Evolutionary conservation across 2,113 vertebrate genomes (phyloP).

Genomic region (Psophia crepitans): DNA sequence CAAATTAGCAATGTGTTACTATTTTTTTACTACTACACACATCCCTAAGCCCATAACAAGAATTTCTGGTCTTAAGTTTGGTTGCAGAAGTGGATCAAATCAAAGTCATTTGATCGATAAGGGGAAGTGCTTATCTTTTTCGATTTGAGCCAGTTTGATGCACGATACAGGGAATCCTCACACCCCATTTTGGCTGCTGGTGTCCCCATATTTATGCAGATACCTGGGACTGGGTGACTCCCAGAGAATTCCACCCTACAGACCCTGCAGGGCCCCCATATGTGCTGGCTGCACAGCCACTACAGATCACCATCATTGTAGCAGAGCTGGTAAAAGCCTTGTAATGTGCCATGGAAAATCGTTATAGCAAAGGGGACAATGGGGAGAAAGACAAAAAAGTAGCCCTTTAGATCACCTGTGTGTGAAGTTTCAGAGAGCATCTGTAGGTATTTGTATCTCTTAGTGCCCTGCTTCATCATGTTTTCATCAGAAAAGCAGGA

Average conservation of each 20-base stretch:
- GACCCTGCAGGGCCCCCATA: too few species aligned
- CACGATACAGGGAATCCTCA: neutral
- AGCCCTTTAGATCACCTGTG: neutral
- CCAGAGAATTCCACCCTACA: neutral
- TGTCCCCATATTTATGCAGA: neutral
- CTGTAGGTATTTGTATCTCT: neutral
- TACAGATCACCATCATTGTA: accelerated
- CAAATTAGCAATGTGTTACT: neutral
- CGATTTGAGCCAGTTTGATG: neutral
- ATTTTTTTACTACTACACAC: neutral
- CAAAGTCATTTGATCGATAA: accelerated
- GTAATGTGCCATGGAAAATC: neutral
- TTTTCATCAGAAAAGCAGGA: neutral
- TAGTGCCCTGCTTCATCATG: neutral
- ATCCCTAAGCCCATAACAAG: neutral
- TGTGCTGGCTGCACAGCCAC: accelerated
- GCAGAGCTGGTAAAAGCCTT: neutral
- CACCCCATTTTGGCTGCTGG: neutral
- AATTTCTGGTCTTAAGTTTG: neutral
- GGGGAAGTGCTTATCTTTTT: neutral
- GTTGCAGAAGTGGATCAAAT: neutral
- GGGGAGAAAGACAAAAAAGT: neutral
- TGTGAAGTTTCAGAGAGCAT: neutral
- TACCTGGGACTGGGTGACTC: neutral
- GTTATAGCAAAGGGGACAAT: neutral